Base-by-base conservation (phyloP, 2,888 invertebrate species). In the Psylliodes chrysocephalus region DNA sequence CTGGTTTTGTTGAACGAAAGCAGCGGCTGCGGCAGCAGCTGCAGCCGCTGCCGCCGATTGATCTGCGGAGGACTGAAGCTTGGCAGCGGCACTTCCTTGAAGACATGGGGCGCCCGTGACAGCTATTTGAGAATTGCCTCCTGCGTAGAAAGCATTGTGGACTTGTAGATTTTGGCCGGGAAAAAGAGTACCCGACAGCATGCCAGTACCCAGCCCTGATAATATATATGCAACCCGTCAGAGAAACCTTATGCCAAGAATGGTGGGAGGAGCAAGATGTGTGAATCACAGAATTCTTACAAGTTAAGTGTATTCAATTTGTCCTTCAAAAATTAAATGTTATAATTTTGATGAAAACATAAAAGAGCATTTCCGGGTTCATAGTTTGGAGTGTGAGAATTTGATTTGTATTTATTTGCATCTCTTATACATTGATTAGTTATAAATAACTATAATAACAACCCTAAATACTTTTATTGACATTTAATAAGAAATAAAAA, bases 41-140 rank as follows among this genome's bases (percentile, higher is more conserved):
- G 78, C 71, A 84, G 86, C 73, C 84, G 84, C 71, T 82, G 82
- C 18, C 78, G 78, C 71, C 85, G 84, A 84, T 78, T 83, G 84
- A 71, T 83, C 57, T 22, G 54, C 72, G 64, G 73, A 70, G 35
- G 75, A 74, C 18, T 77, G 72, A 63, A 79, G 64, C 67, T 79
- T 79, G n/a, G 77, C 68, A 14, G 76, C 70, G 6, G 79, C 72
- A 42, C 77, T 73, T 7, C 28, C 17, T 67, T 80, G 81, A 42
- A 79, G 71, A 69, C 79, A 77, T 19, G 33, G 54, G 44, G 38
- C 46, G 12, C 75, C 70, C 18, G 75, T 68, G 19, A 62, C 19
- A n/a, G 64, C 19, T 12, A 40, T 42, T 44, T 49, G 49, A 17
- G 53, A 63, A 12, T 53, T 59, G 53, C 49, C 69, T 71, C 80